Base-by-base conservation (phyloP, 2,113 vertebrate genomes). In the Hoplias malabaricus region DNA sequence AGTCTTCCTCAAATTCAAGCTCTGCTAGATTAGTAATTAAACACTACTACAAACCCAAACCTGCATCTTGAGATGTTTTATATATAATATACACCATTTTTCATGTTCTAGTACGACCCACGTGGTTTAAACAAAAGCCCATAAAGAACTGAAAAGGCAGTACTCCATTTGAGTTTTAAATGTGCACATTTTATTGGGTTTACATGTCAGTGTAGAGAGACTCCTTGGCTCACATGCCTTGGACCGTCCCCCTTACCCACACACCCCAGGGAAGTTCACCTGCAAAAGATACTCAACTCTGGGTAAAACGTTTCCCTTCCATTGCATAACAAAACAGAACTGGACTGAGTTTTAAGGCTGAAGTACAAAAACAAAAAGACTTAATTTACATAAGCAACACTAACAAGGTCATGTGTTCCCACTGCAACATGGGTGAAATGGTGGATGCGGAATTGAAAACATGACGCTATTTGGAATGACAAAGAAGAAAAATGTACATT, bases 311-410 rank as follows among this genome's bases (percentile, higher is more conserved):
- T 87, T 23, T 84, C 88, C 85, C 85, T 83, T 90, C 92, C 89
- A 86, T 91, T 87, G 90, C 84, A 87, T 88, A 88, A 81, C 59
- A 83, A 89, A 87, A 82, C 79, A 83, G 90, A 86, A 88, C 93
- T 91, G 91, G 84, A 94, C 91, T 92, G 90, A 93, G 92, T 95
- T 97, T n/a, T 92, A 98, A 96, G 94, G 95, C 95, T 89, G 92
- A 95, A 89, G 93, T 96, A 95, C 93, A 96, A 96, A 96, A 91
- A 94, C 80, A 82, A 94, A 92, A 89, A 42, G 90, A 89, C 92
- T 95, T 96, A 95, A 96, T 94, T 98, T 96, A 98, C 94, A 96
- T 89, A 93, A 96, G 95, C 94, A 92, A 93, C 86, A 90, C 88
- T 90, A 82, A 76, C 70, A 85, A 79, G 87, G 88, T 85, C 77